Conservation (phyloP, 2,797 vertebrate genomes). For the Spizella passerina region DNA sequence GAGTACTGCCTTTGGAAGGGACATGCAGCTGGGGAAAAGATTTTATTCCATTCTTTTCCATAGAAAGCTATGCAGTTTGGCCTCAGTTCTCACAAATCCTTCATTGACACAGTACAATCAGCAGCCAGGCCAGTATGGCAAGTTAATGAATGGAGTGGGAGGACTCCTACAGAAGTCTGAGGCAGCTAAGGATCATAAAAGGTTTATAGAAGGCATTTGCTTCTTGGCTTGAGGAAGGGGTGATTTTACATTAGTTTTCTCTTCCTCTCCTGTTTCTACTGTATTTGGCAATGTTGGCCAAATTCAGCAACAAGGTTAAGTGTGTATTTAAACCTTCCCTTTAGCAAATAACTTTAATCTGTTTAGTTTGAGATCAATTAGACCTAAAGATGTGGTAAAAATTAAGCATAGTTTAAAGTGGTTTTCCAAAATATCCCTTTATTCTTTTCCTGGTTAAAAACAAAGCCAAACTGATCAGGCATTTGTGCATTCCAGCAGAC, state of each 20-base stretch:
- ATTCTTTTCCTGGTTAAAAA: not conserved
- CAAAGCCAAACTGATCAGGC: not conserved
- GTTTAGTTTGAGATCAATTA: not conserved
- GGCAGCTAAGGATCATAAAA: not conserved
- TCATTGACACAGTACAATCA: not conserved
- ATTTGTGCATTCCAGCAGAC: not conserved
- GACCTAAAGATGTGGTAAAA: not conserved
- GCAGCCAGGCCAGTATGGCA: not conserved
- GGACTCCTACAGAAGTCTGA: slow-evolving; percentile 33
- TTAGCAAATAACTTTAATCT: not conserved
- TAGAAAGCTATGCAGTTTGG: not conserved
- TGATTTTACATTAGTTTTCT: not conserved
- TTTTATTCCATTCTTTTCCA: not conserved
- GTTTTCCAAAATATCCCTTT: not conserved
- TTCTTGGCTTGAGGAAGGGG: not conserved
- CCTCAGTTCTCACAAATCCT: slow-evolving; percentile 6
- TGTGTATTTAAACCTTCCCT: not conserved
- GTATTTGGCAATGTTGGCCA: not conserved
- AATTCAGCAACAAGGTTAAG: not conserved
- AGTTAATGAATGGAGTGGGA: not conserved
- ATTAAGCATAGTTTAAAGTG: not conserved
- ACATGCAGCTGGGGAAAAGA: not conserved
- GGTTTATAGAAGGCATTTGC: not conserved
- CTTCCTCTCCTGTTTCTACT: not conserved
- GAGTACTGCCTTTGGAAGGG: not conserved